Base-by-base conservation (phyloP, 2,113 vertebrate species). In the Pluvianellus socialis region DNA sequence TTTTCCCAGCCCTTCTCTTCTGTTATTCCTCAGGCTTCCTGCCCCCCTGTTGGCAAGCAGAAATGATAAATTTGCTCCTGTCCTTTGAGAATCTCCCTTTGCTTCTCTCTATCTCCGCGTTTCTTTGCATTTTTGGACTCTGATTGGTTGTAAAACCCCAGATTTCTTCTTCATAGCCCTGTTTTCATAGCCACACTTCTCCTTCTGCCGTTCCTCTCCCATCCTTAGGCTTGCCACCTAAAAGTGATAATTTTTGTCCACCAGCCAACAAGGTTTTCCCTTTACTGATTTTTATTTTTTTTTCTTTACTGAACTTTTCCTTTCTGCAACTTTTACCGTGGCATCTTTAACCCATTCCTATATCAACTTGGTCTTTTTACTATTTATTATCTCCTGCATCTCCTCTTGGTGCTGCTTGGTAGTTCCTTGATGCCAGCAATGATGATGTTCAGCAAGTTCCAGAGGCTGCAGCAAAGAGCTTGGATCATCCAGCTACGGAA, bases 91-190 rank as follows among this genome's bases (percentile, higher is more conserved):
- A 24, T 35, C 6, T 67, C 33, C 47, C 10, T 45, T 71, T 19
- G 15, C 9, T 90, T 67, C 81, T 52, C 30, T 53, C 35, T 33
- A 0, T 40, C 96, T 62, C 40, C 40, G 32, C 4, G 5, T 66
- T 90, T 92, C 2, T 79, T 75, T 26, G 5, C 9, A 2, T 14
- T 70, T 84, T 63, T 35, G 23, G 21, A 30, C 7, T 4, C 4
- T 0, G 0, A 14, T 17, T 8, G 11, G 26, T 73, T 76, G 28
- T n/a, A 72, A 80, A 63, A 0, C 11, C 9, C 13, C 8, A 33
- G 1, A 42, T 73, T 76, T 77, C 81, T 45, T 45, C 20, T 55
- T 38, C 32, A 4, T 5, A 16, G 11, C 13, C 19, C 8, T 10
- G 9, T 73, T 90, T 76, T 45, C 32, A 6, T 0, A 32, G 40